These are phyloP conservation scores for Apamea anceps DNA, from an alignment of 2,888 invertebrate genomes.

Conservation along the genomic window DNA sequence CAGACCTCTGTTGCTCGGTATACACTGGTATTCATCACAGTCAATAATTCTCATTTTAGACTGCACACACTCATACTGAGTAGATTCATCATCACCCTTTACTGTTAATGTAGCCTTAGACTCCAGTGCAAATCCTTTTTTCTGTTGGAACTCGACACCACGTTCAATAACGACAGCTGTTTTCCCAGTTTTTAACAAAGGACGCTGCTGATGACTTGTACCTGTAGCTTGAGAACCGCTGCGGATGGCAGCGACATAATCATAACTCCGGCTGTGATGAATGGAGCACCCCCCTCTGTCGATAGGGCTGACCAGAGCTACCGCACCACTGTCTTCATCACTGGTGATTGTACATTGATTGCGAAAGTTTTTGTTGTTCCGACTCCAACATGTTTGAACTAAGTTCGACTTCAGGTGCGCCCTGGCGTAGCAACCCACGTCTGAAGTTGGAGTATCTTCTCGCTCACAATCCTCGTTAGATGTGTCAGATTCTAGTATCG, in stretches of 20 bases:
- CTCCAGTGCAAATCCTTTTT: background rate
- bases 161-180: background rate
- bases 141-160: background rate
- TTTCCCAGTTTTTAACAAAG: background rate
- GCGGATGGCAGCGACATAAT: background rate
- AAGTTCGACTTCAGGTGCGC: constrained; percentile 39
- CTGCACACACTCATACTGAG: background rate
- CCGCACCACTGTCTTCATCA: background rate
- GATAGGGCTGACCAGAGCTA: background rate
- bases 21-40: background rate
- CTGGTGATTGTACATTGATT: constrained; percentile 48
- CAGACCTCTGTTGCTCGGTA: constrained; percentile 25
- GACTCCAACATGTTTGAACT: constrained; percentile 41
- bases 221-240: constrained; percentile 16
- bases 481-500: constrained; percentile 49
- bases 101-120: background rate
- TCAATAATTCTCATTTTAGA: background rate
- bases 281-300: background rate
- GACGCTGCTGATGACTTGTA: background rate
- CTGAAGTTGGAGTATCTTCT: constrained; percentile 12
- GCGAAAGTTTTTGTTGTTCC: constrained; percentile 48
- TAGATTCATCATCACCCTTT: background rate
- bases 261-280: constrained; percentile 17
- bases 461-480: constrained; percentile 2
- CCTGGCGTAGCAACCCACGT: constrained; percentile 52